Evolutionary conservation across 1,140 invertebrate genomes (phyloP).

Genomic region (Arion vulgaris): DNA sequence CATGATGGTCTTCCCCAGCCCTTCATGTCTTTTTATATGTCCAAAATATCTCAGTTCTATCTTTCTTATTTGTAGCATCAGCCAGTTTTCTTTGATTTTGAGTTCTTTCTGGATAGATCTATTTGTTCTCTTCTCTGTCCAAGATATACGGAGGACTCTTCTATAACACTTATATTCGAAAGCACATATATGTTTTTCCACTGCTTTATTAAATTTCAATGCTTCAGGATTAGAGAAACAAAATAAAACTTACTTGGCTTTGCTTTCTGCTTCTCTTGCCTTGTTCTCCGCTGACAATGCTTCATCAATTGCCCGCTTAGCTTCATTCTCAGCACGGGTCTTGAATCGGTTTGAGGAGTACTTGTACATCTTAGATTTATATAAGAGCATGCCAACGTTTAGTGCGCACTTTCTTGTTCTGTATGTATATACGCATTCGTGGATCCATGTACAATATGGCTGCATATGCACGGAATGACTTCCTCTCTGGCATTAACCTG

Average conservation of each 20-base stretch:
- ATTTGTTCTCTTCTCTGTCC: no score
- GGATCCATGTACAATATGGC: conserved; percentile 73
- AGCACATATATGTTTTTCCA: no score
- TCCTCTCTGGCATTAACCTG: conserved; percentile 70
- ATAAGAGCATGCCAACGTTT: conserved; percentile 68
- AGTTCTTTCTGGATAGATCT: no score
- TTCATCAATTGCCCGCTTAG: conserved; percentile 65
- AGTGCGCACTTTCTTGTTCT: conserved; percentile 72
- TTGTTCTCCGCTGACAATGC: conserved; percentile 63
- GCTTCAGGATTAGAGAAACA: no score
- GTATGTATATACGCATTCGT: conserved; percentile 73
- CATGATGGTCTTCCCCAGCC: no score
- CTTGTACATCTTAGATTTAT: conserved; percentile 70
- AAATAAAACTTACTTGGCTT: conserved; percentile 69
- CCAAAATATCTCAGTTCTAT: no score
- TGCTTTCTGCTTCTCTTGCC: conserved; percentile 71
- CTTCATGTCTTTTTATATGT: no score
- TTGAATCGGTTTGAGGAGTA: conserved; percentile 72
- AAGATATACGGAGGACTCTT: no score
- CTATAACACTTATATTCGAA: no score
- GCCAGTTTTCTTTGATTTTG: no score
- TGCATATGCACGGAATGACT: conserved; percentile 72
- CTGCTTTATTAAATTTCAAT: no score
- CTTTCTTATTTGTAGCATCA: no score
- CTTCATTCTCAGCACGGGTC: conserved; percentile 70